These are phyloP conservation scores for Neocrepidodera transversa DNA, from an alignment of 2,888 invertebrate species.

Conservation along the genomic window DNA sequence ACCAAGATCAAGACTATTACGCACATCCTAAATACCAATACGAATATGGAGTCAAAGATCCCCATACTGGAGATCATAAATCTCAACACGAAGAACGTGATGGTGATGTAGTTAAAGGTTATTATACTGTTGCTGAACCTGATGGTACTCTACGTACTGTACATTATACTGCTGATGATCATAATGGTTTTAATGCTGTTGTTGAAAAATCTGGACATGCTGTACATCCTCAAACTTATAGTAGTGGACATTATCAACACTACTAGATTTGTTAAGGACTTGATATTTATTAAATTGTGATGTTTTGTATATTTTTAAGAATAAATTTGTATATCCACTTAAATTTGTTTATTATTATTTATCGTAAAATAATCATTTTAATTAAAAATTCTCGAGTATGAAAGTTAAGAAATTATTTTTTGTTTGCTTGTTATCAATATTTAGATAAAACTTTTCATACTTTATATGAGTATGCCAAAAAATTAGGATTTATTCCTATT, in stretches of 20 bases:
- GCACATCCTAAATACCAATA: slow-evolving; percentile 66
- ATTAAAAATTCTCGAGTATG: too few species aligned
- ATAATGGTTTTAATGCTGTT: slow-evolving; percentile 60
- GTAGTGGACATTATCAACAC: slow-evolving; percentile 18
- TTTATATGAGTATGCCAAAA: too few species aligned
- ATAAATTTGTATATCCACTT: slow-evolving; percentile 14
- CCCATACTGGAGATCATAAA: slow-evolving; percentile 64
- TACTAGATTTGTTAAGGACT: not conserved
- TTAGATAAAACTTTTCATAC: too few species aligned
- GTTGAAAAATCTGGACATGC: slow-evolving; percentile 62
- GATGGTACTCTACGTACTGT: slow-evolving; percentile 65
- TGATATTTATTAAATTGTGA: slow-evolving; percentile 19
- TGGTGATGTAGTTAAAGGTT: slow-evolving; percentile 63
- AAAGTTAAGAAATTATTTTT: too few species aligned
- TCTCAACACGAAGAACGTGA: slow-evolving; percentile 63
- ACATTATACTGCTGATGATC: slow-evolving; percentile 65
- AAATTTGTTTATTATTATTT: not conserved
- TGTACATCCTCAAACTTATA: slow-evolving; percentile 44
- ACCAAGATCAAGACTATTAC: slow-evolving; percentile 30
- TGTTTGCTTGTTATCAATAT: too few species aligned
- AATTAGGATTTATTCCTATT: too few species aligned
- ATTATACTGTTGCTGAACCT: slow-evolving; percentile 62
- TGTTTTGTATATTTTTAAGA: slow-evolving; percentile 10
- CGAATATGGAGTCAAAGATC: slow-evolving; percentile 65
- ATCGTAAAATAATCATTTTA: too few species aligned